Evolutionary conservation across 2,888 invertebrate species (phyloP).

Genomic region (Ptilodon capucinus): DNA sequence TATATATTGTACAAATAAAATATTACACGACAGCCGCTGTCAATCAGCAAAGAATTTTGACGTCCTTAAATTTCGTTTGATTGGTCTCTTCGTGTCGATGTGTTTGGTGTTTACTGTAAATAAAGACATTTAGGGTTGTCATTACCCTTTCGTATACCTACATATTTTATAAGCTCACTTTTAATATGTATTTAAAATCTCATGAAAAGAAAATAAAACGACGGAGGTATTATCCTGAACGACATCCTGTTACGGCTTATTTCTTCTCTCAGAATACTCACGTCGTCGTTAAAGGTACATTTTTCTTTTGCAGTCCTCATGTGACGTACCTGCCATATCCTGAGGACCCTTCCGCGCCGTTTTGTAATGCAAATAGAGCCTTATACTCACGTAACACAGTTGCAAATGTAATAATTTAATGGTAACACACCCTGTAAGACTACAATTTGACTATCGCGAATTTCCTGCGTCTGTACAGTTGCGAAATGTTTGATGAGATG

Average conservation of each 20-base stretch:
- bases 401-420: constrained; percentile 78
- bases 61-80: too few species aligned
- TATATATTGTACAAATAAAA: too few species aligned
- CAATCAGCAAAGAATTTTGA: too few species aligned
- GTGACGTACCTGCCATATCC: constrained; percentile 70
- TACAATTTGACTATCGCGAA: constrained; percentile 83
- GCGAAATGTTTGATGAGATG: constrained; percentile 60
- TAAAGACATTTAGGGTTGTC: not conserved
- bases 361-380: constrained; percentile 69
- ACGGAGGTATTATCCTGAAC: constrained; percentile 77
- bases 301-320: constrained; percentile 81
- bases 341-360: constrained; percentile 64
- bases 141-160: constrained; percentile 24
- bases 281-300: constrained; percentile 81
- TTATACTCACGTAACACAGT: constrained; percentile 74
- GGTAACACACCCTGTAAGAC: constrained; percentile 76
- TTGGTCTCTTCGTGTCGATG: too few species aligned
- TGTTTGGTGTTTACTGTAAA: too few species aligned
- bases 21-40: too few species aligned
- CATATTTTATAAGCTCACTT: constrained; percentile 19
- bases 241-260: constrained; percentile 81
- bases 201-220: constrained; percentile 68
- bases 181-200: constrained; percentile 44
- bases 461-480: constrained; percentile 68
- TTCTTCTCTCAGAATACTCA: constrained; percentile 76